These are phyloP conservation scores for Tetramorium bicarinatum DNA, from an alignment of 2,888 invertebrate species.

Conservation along the genomic window DNA sequence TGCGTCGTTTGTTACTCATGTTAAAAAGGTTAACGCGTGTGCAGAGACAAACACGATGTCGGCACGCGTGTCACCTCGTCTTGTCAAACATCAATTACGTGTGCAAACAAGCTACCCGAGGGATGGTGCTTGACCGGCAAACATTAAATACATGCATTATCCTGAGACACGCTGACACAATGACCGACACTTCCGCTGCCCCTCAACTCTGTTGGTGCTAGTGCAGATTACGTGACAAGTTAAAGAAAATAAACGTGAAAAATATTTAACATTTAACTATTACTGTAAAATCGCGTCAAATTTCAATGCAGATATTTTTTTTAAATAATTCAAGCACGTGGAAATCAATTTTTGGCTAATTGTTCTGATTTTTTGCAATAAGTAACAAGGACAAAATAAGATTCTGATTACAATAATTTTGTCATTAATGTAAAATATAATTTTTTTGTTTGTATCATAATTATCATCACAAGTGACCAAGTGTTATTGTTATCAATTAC, in stretches of 20 bases:
- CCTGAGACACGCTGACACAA: conserved; percentile 74
- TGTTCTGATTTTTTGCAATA: not conserved
- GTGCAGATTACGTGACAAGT: conserved; percentile 45
- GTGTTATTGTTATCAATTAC: not conserved
- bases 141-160: conserved; percentile 75
- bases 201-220: conserved; percentile 25
- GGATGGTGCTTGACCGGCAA: conserved; percentile 68
- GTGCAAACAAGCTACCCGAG: conserved; percentile 76
- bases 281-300: not conserved
- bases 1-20: conserved; percentile 45
- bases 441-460: no score
- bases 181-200: conserved; percentile 65
- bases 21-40: conserved; percentile 72
- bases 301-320: not conserved
- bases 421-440: not conserved
- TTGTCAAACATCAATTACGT: conserved; percentile 82
- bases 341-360: not conserved
- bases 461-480: not conserved
- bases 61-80: conserved; percentile 74
- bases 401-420: not conserved
- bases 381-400: not conserved
- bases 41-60: conserved; percentile 69
- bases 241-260: conserved; percentile 19
- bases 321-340: not conserved
- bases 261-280: conserved; percentile 9